Conservation (phyloP, 2,888 invertebrate species). For the Hemithea aestivaria region DNA sequence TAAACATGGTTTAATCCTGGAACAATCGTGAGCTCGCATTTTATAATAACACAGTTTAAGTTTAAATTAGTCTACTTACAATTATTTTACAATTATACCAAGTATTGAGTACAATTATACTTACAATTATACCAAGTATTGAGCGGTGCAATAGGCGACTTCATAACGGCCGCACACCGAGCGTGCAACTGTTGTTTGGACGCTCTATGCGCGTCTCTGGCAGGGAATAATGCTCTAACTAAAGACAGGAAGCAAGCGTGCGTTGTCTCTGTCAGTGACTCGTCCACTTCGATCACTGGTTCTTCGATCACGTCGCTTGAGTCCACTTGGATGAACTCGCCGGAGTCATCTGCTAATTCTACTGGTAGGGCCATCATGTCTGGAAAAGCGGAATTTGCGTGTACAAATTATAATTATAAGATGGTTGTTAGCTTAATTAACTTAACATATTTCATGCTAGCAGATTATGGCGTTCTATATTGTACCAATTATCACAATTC, state of each 20-base stretch:
- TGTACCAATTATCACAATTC: too few relatives aligned
- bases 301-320: slow-evolving; percentile 39
- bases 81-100: slow-evolving; percentile 82
- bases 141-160: slow-evolving; percentile 88
- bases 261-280: slow-evolving; percentile 86
- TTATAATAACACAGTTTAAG: too few relatives aligned
- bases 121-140: slow-evolving; percentile 87
- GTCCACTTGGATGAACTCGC: slow-evolving; percentile 53
- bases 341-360: slow-evolving; percentile 82
- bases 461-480: too few relatives aligned
- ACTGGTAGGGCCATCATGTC: slow-evolving; percentile 90
- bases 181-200: slow-evolving; percentile 87
- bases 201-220: slow-evolving; percentile 90
- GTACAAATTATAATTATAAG: too few relatives aligned
- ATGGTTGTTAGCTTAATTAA: too few relatives aligned
- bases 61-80: too few relatives aligned
- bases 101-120: slow-evolving; percentile 82
- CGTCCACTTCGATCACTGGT: slow-evolving; percentile 44
- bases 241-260: slow-evolving; percentile 93
- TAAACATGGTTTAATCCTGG: too few relatives aligned
- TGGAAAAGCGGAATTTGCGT: slow-evolving; percentile 27
- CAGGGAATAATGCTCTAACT: slow-evolving; percentile 92
- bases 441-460: too few relatives aligned
- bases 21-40: too few relatives aligned
- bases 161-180: slow-evolving; percentile 85